Conservation (phyloP, 2,797 vertebrate species). For the Spea hammondii region DNA sequence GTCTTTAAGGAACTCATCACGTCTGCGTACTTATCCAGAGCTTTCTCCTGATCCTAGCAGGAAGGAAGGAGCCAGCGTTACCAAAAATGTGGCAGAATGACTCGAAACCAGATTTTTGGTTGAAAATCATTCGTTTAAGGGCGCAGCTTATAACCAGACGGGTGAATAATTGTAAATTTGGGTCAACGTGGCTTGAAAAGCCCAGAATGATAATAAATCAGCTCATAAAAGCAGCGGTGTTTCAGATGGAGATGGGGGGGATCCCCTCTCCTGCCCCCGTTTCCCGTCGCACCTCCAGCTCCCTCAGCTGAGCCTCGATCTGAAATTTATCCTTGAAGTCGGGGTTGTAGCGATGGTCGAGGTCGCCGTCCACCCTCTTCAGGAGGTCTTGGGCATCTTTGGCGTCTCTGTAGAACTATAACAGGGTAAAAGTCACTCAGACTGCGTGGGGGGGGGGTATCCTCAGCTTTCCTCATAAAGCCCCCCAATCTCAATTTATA, state of each 20-base stretch:
- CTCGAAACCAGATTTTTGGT: no score
- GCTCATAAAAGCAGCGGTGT: no score
- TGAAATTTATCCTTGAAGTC: conserved; percentile 96
- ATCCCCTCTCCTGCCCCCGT: no score
- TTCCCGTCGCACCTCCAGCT: conserved; percentile 81
- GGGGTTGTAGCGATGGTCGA: conserved; percentile 89
- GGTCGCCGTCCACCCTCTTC: conserved; percentile 82
- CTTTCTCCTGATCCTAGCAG: conserved; percentile 88
- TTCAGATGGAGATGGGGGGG: no score
- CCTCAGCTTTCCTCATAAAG: no score
- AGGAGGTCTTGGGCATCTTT: conserved; percentile 89
- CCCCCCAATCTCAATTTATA: background rate
- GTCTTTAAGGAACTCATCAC: conserved; percentile 81
- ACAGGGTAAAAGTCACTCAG: background rate
- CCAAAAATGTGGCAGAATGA: background rate
- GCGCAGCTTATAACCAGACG: no score
- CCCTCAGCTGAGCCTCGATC: conserved; percentile 81
- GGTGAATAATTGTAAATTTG: no score
- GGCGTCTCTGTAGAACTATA: conserved; percentile 84
- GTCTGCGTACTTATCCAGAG: conserved; percentile 82
- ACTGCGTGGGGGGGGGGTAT: no score
- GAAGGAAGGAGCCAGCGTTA: background rate
- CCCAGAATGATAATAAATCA: no score
- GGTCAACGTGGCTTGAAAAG: no score
- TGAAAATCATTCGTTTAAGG: no score